Evolutionary conservation across 2,888 invertebrate genomes (phyloP).

Genomic region (Macrosiphum euphorbiae): DNA sequence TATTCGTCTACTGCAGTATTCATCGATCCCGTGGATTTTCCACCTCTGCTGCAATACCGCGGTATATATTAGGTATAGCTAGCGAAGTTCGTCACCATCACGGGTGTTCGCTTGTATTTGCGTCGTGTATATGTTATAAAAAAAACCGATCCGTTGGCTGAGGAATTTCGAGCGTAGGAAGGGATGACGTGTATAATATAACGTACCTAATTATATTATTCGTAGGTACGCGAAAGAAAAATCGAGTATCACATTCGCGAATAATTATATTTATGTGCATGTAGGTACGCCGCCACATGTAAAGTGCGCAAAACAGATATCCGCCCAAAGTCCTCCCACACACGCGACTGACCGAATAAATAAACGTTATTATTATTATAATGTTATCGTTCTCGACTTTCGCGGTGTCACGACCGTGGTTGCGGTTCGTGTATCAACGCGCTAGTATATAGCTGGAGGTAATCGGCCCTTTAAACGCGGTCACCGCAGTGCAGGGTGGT

Average conservation of each 20-base stretch:
- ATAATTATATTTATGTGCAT: background rate
- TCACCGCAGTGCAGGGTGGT: background rate
- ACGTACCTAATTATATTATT: background rate
- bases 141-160: background rate
- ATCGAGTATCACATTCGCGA: background rate
- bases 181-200: background rate
- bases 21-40: background rate
- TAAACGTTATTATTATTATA: background rate
- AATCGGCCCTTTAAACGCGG: background rate
- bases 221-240: background rate
- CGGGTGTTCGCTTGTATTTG: background rate
- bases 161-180: conserved; percentile 21
- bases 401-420: background rate
- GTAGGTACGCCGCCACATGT: background rate
- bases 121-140: background rate
- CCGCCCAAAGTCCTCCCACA: conserved; percentile 35
- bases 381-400: background rate
- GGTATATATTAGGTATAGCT: background rate
- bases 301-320: background rate
- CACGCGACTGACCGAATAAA: background rate
- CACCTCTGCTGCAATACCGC: background rate
- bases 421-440: background rate
- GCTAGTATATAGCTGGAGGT: background rate
- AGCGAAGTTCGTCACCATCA: background rate
- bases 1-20: background rate